phyloP scores from a whole-genome alignment of 1,140 invertebrate genomes.

The Lamellibrachia luymesi region DNA sequence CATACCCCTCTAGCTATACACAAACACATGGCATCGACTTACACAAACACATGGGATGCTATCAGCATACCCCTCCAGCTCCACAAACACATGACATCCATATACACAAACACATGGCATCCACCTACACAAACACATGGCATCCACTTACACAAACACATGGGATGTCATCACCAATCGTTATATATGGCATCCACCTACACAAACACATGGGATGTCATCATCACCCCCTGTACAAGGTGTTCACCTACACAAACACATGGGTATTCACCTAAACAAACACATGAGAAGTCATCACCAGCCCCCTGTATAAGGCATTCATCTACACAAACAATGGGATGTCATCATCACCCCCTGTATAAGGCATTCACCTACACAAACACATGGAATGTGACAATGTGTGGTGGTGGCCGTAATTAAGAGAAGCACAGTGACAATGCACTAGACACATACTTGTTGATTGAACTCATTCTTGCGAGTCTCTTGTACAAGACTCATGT shows the following conservation, averaged over 20 bases:
- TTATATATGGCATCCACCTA: not conserved
- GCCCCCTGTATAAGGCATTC: not conserved
- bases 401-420: too few species aligned
- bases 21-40: too few species aligned
- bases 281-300: not conserved
- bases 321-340: not conserved
- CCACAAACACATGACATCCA: too few species aligned
- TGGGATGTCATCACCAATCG: too few species aligned
- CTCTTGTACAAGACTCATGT: conserved; percentile 44
- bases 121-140: not conserved
- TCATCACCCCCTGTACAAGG: too few species aligned
- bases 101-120: too few species aligned
- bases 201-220: not conserved
- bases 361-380: not conserved
- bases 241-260: too few species aligned
- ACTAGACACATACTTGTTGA: conserved; percentile 44
- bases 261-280: not conserved
- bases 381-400: not conserved
- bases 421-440: too few species aligned
- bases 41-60: too few species aligned
- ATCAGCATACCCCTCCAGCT: too few species aligned
- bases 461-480: conserved; percentile 49
- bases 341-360: not conserved
- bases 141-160: not conserved
- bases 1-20: too few species aligned